A percentile compares a stretch with the other conserved stretches of the same genome.
Conservation (phyloP, 1,140 invertebrate genomes). For the Cydia amplana region DNA sequence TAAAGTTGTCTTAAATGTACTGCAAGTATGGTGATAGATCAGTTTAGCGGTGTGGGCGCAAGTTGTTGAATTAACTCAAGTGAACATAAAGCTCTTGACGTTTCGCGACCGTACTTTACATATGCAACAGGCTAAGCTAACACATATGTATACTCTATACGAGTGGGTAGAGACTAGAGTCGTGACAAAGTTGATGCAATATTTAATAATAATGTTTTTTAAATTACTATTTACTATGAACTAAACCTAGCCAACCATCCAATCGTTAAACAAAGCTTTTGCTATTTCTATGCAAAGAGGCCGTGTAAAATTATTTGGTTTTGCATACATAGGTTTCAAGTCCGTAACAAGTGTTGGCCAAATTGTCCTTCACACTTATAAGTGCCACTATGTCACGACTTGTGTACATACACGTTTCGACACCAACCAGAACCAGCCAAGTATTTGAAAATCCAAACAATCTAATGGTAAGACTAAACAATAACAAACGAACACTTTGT, state of each 20-base stretch:
- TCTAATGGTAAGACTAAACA: constrained; percentile 32
- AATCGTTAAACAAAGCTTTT: neutral
- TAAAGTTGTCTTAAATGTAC: neutral
- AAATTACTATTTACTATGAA: no score
- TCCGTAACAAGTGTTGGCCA: neutral
- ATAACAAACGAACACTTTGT: constrained; percentile 30
- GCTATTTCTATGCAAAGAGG: neutral
- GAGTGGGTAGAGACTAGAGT: no score
- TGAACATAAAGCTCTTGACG: neutral
- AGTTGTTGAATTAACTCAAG: constrained; percentile 4
- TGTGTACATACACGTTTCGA: constrained; percentile 16
- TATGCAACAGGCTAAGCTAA: constrained; percentile 10
- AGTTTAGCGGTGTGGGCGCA: constrained; percentile 6
- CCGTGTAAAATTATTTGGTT: neutral
- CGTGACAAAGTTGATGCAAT: no score
- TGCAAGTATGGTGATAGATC: neutral
- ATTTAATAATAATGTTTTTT: no score
- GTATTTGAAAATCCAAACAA: constrained; percentile 18
- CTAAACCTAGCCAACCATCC: neutral
- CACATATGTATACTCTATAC: no score
- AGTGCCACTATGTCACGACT: constrained; percentile 11
- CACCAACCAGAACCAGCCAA: neutral
- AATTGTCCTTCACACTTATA: constrained; percentile 15
- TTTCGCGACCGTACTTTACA: neutral
- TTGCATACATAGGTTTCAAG: no score